Conservation (phyloP, 2,888 invertebrate species). For the Autographa gamma region DNA sequence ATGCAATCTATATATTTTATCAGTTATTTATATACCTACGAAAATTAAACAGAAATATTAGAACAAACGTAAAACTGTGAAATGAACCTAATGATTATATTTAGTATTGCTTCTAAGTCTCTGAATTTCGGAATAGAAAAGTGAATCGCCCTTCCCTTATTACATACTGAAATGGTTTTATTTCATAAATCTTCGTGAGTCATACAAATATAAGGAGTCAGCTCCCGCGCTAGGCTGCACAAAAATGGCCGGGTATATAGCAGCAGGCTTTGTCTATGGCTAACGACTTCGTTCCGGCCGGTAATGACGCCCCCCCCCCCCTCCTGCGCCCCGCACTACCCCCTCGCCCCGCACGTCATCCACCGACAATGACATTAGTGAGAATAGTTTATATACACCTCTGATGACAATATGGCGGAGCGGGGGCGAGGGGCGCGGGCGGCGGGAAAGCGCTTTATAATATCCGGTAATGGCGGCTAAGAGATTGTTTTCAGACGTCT, state of each 20-base stretch:
- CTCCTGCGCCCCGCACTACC: conserved; percentile 35
- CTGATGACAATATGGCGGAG: conserved; percentile 30
- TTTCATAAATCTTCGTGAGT: no score
- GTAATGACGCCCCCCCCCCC: conserved; percentile 79
- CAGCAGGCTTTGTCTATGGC: conserved; percentile 80
- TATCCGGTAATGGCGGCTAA: conserved; percentile 31
- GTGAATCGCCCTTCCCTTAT: no score
- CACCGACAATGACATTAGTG: conserved; percentile 76
- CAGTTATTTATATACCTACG: no score
- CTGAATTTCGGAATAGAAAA: no score
- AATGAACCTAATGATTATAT: no score
- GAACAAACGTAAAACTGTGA: no score
- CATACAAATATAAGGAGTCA: background rate
- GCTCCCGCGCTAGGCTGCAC: conserved; percentile 60
- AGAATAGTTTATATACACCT: conserved; percentile 61
- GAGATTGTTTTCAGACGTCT: conserved; percentile 35
- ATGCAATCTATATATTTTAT: background rate
- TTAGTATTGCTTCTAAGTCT: no score
- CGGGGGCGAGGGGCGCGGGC: conserved; percentile 18
- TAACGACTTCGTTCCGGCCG: conserved; percentile 83
- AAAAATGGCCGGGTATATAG: conserved; percentile 81
- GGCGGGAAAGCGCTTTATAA: conserved; percentile 16
- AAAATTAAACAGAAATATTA: no score
- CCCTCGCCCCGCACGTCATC: conserved; percentile 52
- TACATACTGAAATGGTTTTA: no score